Percentiles rank a stretch among this genome's conserved stretches.
Evolutionary conservation across 2,797 vertebrate genomes (phyloP).

Genomic region (Pseudomugil gertrudae): DNA sequence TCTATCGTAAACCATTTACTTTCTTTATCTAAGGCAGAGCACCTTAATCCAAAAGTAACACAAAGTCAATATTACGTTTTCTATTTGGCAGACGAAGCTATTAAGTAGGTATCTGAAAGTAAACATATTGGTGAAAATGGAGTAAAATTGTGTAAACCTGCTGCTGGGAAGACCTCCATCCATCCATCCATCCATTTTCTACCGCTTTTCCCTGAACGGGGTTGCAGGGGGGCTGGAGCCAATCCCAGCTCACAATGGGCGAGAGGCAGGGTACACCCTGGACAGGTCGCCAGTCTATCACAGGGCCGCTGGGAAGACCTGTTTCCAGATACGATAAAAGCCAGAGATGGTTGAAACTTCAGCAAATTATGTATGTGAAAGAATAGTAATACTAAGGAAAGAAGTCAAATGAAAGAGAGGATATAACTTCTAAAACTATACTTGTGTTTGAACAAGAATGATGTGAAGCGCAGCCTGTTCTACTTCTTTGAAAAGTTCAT

Average conservation of each 20-base stretch:
- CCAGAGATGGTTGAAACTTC: background rate
- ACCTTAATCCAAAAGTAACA: too few relatives aligned
- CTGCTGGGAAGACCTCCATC: background rate
- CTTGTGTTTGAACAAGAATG: background rate
- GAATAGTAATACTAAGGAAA: conserved; percentile 1
- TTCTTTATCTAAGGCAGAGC: too few relatives aligned
- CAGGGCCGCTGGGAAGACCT: too few relatives aligned
- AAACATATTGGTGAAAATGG: background rate
- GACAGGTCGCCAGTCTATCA: too few relatives aligned
- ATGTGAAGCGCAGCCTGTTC: background rate
- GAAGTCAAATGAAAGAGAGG: background rate
- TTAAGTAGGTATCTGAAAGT: background rate
- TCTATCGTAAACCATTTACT: too few relatives aligned
- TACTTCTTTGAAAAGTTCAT: background rate
- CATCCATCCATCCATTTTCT: too few relatives aligned
- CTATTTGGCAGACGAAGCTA: background rate
- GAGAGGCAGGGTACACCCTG: too few relatives aligned
- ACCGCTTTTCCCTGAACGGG: too few relatives aligned
- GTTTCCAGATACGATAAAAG: background rate
- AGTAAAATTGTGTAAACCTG: background rate
- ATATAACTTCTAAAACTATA: background rate
- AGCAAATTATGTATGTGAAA: background rate
- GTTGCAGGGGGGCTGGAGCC: too few relatives aligned
- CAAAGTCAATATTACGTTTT: background rate
- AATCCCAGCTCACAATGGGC: too few relatives aligned